Base-by-base conservation (phyloP, 2,797 vertebrate genomes). In the Lithobates pipiens region DNA sequence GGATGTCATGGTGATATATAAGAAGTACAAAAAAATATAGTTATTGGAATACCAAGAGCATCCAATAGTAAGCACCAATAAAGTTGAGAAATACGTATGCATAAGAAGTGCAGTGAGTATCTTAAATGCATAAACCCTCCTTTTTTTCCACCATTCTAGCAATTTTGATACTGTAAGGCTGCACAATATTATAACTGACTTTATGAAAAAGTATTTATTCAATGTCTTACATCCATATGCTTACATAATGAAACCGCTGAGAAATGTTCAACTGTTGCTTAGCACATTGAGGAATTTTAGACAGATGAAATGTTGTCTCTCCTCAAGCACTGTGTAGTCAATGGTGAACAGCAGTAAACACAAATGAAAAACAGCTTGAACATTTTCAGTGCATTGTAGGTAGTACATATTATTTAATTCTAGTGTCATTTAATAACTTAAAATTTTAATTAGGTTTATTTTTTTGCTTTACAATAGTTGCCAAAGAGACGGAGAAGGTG, bases 11-110 rank as follows among this genome's bases (percentile, higher is more conserved):
- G 21, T 65, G 61, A 65, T 25, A 25, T 65, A 25, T 65, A 29
- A 29, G 27, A 25, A 67, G n/a, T 68, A 68, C 34, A 73, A 57
- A 74, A 74, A 39, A n/a, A 42, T 50, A 74, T 29, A 82, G 29
- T 61, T 72, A 72, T 82, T 72, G 72, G 34, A 72, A 44, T 82
- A 34, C 54, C 36, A 61, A 80, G 67, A 18, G 10, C 10, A 74
- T 82, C 27, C 34, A 39, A 78, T 67, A 10, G 15, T 23, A 82
- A 83, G 85, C 85, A 87, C 85, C 85, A 83, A 79, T 78, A 44
- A 25, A 77, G 73, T 67, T n/a, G 10, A 72, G 18, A 46, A 42
- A 50, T 67, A n/a, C 63, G 34, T 36, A 23, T 61, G 21, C 21
- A 61, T 16, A 61, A 57, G 16, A 57, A 57, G 54, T 21, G 21